Evolutionary conservation across 2,888 invertebrate genomes (phyloP), one percentile per base, ranked within the genome.

Genomic region (Scelioninae gen. 1): DNA sequence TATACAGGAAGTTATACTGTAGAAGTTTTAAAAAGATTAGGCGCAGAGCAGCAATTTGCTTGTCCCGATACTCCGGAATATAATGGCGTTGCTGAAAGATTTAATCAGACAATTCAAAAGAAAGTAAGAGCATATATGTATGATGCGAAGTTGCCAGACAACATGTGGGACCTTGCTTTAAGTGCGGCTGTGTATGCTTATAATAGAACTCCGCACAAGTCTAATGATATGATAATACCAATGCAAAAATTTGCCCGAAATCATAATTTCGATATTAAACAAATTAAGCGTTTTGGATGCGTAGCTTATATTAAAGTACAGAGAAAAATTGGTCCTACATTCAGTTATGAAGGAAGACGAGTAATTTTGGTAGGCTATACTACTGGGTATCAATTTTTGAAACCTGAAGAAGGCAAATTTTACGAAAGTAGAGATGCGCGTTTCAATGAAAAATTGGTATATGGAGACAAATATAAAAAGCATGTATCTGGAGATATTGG

Each of bases 371-470:
- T 79, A n/a, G 66, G 66, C 5, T 72, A 65, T 15, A 75, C 40
- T 0, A 49, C 71, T 11, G 84, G 83, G 9, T 86, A 84, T 47
- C 15, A 72, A 11, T 45, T 85, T n/a, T 74, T 83, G 62, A 60
- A 79, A 31, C 84, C 86, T 40, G 79, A 71, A 49, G 49, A 40
- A 7, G 65, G 75, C 0, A 81, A 82, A 83, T 69, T 72, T 16
- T 80, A 75, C 51, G 77, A 77, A 45, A 69, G 81, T 1, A 80
- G 85, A 77, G 82, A 86, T 78, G 83, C 83, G 8, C 71, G 85
- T 47, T 86, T 86, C 45, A 65, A 80, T 55, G 84, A 87, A 76
- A 87, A 84, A n/a, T n/a, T n/a, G n/a, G n/a, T n/a, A n/a, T n/a
- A n/a, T n/a, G n/a, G n/a, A n/a, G n/a, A n/a, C n/a, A n/a, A n/a